phyloP scores from a whole-genome alignment of 2,888 invertebrate species.

The Pyrrhosoma nymphula region DNA sequence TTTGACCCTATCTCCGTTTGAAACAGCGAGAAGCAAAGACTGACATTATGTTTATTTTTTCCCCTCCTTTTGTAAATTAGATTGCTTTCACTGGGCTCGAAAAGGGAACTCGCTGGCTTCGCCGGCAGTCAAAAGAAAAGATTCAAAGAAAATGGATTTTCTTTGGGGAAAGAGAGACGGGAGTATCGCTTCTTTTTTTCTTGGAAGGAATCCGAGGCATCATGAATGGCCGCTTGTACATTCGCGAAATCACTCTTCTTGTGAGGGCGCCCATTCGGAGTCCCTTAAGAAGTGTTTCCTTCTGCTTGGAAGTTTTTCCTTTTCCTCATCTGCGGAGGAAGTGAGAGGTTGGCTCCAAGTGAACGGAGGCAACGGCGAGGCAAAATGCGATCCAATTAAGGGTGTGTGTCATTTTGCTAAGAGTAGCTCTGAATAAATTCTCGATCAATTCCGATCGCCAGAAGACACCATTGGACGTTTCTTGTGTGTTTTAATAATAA shows the following conservation, averaged over 20 bases:
- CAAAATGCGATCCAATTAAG: neutral
- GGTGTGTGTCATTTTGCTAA: neutral
- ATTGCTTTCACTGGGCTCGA: neutral
- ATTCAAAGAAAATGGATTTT: conserved; percentile 1
- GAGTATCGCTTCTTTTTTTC: neutral
- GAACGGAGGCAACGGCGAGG: neutral
- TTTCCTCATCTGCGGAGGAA: neutral
- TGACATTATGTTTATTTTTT: neutral
- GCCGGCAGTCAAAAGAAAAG: neutral
- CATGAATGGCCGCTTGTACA: neutral
- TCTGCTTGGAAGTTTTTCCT: neutral
- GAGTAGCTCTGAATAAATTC: neutral
- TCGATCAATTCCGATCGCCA: neutral
- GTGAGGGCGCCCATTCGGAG: neutral
- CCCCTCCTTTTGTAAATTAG: neutral
- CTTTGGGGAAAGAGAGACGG: neutral
- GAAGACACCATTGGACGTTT: neutral
- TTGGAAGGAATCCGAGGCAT: neutral
- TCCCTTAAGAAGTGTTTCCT: neutral
- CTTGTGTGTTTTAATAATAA: neutral
- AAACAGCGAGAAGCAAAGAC: neutral
- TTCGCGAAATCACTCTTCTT: neutral
- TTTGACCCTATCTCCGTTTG: neutral
- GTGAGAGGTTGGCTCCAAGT: neutral
- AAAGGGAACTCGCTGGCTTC: neutral